Conservation (phyloP, 2,797 vertebrate genomes). For the Perodicticus potto region DNA sequence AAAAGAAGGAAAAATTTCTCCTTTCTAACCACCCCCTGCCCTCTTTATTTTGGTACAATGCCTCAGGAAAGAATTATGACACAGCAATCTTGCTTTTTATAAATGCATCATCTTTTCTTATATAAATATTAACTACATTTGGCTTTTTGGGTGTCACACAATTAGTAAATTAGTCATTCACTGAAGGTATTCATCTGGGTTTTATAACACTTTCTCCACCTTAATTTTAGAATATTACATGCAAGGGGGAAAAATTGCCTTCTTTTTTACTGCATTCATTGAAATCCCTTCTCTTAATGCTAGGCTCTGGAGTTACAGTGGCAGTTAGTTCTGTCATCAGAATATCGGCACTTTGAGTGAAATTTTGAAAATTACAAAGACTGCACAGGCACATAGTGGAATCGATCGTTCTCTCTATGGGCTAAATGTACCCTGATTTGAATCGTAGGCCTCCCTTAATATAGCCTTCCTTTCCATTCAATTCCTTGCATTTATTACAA, state of each 20-base stretch:
- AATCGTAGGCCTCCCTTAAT: slow-evolving; percentile 69
- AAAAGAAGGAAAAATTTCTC: neutral
- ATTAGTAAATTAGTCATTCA: slow-evolving; percentile 76
- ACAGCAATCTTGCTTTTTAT: neutral
- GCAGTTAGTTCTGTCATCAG: slow-evolving; percentile 75
- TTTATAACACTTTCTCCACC: slow-evolving; percentile 69
- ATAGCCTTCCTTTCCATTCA: slow-evolving; percentile 37
- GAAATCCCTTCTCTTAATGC: slow-evolving; percentile 75
- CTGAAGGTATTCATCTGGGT: slow-evolving; percentile 74
- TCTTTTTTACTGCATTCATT: slow-evolving; percentile 69
- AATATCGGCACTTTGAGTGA: slow-evolving; percentile 71
- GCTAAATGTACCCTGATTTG: slow-evolving; percentile 57
- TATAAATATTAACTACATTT: slow-evolving; percentile 68
- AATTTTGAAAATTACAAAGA: slow-evolving; percentile 80
- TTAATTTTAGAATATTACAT: slow-evolving; percentile 79
- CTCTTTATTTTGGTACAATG: slow-evolving; percentile 65
- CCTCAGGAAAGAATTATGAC: slow-evolving; percentile 43
- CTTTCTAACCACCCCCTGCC: neutral
- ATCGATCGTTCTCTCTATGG: slow-evolving; percentile 65
- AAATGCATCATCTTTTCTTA: slow-evolving; percentile 56
- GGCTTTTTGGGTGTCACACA: slow-evolving; percentile 66
- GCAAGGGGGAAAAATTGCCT: slow-evolving; percentile 74
- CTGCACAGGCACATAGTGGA: slow-evolving; percentile 49
- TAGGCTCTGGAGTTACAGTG: slow-evolving; percentile 73
- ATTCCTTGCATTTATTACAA: slow-evolving; percentile 58